Evolutionary conservation across 2,113 vertebrate species (phyloP).

Genomic region (Holacanthus passer): DNA sequence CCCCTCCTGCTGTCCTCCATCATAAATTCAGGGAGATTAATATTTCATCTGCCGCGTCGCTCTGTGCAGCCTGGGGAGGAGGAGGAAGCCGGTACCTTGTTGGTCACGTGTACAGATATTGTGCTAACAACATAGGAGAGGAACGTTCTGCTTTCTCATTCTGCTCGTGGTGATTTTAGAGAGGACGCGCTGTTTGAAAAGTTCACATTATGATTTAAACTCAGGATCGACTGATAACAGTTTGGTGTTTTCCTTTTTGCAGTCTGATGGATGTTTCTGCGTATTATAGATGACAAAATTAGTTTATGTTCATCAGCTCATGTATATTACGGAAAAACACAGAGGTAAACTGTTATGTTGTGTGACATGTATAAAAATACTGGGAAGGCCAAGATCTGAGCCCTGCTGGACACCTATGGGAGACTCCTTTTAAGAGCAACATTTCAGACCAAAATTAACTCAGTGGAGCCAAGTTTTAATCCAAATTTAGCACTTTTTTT

Average conservation of each 20-base stretch:
- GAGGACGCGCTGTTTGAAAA: neutral
- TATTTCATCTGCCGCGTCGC: constrained; percentile 71
- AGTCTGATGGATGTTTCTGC: no score
- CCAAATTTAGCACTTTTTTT: no score
- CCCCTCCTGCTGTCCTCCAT: constrained; percentile 45
- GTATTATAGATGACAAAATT: no score
- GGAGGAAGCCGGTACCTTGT: neutral
- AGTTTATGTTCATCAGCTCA: no score
- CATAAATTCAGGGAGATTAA: constrained; percentile 69
- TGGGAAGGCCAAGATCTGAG: neutral
- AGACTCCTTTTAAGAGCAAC: no score
- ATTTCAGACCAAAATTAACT: no score
- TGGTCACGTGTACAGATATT: constrained; percentile 31
- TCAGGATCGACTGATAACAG: neutral
- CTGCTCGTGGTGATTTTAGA: neutral
- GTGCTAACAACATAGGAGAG: constrained; percentile 7
- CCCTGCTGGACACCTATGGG: neutral
- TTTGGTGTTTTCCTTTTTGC: neutral
- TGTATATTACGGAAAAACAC: no score
- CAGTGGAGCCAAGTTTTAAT: no score
- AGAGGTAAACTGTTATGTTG: no score
- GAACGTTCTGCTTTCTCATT: neutral
- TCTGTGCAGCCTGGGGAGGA: constrained; percentile 6
- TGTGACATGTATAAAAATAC: no score
- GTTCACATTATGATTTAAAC: neutral